A percentile compares a stretch with the other conserved stretches of the same genome.
These are phyloP conservation scores for Abrostola tripartita DNA, from an alignment of 2,888 invertebrate genomes.

Conservation along the genomic window DNA sequence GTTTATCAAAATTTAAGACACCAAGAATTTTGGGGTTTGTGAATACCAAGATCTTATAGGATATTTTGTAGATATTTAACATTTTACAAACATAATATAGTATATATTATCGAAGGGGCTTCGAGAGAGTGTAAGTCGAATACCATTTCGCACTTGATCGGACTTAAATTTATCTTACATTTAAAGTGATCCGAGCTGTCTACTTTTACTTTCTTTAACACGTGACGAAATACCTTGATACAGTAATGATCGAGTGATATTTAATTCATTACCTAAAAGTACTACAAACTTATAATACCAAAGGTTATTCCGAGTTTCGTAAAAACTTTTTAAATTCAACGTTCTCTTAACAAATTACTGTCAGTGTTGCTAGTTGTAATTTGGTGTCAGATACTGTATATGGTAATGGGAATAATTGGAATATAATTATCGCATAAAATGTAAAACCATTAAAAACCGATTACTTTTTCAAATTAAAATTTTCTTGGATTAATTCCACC, in stretches of 20 bases:
- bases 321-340: conserved; percentile 21
- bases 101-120: too few species aligned
- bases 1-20: too few species aligned
- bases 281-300: conserved; percentile 15
- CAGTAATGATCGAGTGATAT: conserved; percentile 45
- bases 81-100: too few species aligned
- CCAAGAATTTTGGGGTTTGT: too few species aligned
- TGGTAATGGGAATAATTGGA: conserved; percentile 21
- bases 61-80: too few species aligned
- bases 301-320: conserved; percentile 45
- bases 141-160: conserved; percentile 28
- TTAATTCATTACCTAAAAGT: conserved; percentile 40
- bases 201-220: conserved; percentile 48
- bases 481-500: too few species aligned
- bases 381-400: conserved; percentile 18
- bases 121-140: too few species aligned
- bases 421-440: conserved; percentile 10
- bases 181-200: conserved; percentile 30
- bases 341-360: conserved; percentile 27
- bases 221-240: conserved; percentile 32
- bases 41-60: too few species aligned
- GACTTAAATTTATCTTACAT: conserved; percentile 20
- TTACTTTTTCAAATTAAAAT: background rate
- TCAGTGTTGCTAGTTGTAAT: conserved; percentile 26
- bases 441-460: conserved; percentile 5